A percentile compares a stretch with the other conserved stretches of the same genome.
Evolutionary conservation across 2,888 invertebrate genomes (phyloP).

Genomic region (Eumerus sabulonum): DNA sequence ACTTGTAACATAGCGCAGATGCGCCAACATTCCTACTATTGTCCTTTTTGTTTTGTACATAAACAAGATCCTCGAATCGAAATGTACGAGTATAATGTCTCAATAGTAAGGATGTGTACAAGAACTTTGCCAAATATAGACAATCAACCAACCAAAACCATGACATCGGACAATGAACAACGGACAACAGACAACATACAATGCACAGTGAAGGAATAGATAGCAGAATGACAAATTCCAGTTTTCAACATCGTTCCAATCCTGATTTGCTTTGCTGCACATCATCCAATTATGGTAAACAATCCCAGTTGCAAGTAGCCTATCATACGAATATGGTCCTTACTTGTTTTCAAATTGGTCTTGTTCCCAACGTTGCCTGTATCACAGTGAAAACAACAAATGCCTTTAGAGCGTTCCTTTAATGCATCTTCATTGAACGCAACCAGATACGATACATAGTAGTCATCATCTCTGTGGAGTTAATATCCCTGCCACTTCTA

Average conservation of each 20-base stretch:
- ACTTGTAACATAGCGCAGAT: slow-evolving; percentile 3
- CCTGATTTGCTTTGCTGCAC: slow-evolving; percentile 19
- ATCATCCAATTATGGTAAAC: slow-evolving; percentile 66
- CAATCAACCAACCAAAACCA: not conserved
- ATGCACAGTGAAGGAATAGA: slow-evolving; percentile 34
- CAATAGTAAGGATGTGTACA: slow-evolving; percentile 48
- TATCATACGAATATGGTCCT: slow-evolving; percentile 66
- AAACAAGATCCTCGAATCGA: no score
- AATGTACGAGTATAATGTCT: slow-evolving; percentile 63
- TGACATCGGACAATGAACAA: not conserved
- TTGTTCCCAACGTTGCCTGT: slow-evolving; percentile 18
- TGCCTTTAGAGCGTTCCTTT: slow-evolving; percentile 43
- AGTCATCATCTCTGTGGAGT: slow-evolving; percentile 29
- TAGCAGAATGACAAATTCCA: slow-evolving; percentile 61
- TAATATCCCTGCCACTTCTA: slow-evolving; percentile 41
- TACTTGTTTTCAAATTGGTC: slow-evolving; percentile 57
- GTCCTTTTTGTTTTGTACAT: no score
- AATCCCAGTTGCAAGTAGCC: slow-evolving; percentile 49
- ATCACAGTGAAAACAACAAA: slow-evolving; percentile 38
- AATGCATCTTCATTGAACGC: slow-evolving; percentile 58
- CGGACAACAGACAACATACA: slow-evolving; percentile 44
- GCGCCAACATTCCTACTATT: not conserved
- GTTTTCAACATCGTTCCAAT: slow-evolving; percentile 36
- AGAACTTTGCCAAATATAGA: slow-evolving; percentile 16
- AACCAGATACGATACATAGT: slow-evolving; percentile 12